Evolutionary conservation across 23 tunicate genomes (phyloP).

Genomic region (Corella eumyota): DNA sequence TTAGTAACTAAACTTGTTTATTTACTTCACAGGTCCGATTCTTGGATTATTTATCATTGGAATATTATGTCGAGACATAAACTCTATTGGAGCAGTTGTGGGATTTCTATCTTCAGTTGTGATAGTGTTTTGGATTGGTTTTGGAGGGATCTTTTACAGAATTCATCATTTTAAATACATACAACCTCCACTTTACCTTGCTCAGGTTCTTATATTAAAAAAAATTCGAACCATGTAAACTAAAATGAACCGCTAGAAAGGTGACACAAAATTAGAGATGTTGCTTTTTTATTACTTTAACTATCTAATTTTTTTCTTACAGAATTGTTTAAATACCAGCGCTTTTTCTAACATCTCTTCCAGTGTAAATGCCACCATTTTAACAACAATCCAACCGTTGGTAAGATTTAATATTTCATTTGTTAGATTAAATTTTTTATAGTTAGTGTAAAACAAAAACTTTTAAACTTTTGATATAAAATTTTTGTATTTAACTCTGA

Average conservation of each 20-base stretch:
- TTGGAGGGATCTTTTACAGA: slow-evolving; percentile 17
- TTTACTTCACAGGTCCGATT: slow-evolving; percentile 24
- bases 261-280: not conserved
- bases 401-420: too few species aligned
- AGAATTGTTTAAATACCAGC: too few species aligned
- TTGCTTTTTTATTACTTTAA: too few species aligned
- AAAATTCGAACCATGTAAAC: too few species aligned
- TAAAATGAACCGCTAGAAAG: not conserved
- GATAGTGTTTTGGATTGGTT: slow-evolving; percentile 17
- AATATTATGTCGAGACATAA: slow-evolving; percentile 22
- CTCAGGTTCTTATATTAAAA: not conserved
- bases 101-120: slow-evolving; percentile 24
- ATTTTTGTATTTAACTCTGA: not conserved
- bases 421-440: too few species aligned
- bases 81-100: slow-evolving; percentile 23
- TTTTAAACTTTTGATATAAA: not conserved
- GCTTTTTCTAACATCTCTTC: not conserved
- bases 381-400: too few species aligned
- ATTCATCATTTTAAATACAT: not conserved
- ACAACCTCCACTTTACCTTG: slow-evolving; percentile 5
- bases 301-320: too few species aligned
- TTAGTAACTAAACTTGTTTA: too few species aligned
- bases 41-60: slow-evolving; percentile 37
- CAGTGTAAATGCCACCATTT: not conserved
- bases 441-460: too few species aligned